Base-by-base conservation (phyloP, 2,888 invertebrate genomes). In the Eledona agricola region DNA sequence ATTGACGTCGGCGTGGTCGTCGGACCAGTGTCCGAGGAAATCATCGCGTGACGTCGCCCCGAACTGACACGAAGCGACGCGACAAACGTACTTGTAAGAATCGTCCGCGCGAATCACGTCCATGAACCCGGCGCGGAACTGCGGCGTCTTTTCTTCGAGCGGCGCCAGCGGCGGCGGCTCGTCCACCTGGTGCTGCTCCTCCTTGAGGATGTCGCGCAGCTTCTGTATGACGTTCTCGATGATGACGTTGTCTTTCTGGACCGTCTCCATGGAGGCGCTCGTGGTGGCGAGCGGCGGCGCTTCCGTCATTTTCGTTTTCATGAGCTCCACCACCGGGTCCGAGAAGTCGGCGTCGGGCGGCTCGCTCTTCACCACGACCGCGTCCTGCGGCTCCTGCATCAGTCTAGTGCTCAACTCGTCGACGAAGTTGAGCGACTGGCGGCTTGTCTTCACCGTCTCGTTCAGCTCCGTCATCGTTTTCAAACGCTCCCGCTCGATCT, bases 391-490 rank as follows among this genome's bases (percentile, higher is more conserved):
- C 12, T 65, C 65, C 17, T 57, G 61, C 16, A 55, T 62, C 28
- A 71, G 49, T 22, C 70, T 57, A 35, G 59, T 63, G 28, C 71
- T 70, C 5, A 72, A 58, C 46, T 69, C 65, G 17, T 72, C 70
- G 4, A 70, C 62, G 42, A 72, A 72, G 50, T 70, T 69, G 15
- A 70, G 55, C 1, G 67, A 66, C 1, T 65, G 59, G 29, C 75
- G 65, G 9, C 63, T 65, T 2, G 62, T 62, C 25, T 68, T 67
- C 9, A 74, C 63, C 1, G 64, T 65, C 58, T 71, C 66, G 47
- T 69, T 72, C 3, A 81, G 72, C 57, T 80, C 80, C 25, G 79
- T 75, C 81, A 81, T 81, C 51, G 75, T 78, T 43, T 77, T 74
- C 32, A 78, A 71, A 1, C 80, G 72, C 55, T 79, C 78, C 22